A percentile compares a stretch with the other conserved stretches of the same genome.
phyloP scores from a whole-genome alignment of 2,113 vertebrate species.

The Serranochromis macrocephalus region DNA sequence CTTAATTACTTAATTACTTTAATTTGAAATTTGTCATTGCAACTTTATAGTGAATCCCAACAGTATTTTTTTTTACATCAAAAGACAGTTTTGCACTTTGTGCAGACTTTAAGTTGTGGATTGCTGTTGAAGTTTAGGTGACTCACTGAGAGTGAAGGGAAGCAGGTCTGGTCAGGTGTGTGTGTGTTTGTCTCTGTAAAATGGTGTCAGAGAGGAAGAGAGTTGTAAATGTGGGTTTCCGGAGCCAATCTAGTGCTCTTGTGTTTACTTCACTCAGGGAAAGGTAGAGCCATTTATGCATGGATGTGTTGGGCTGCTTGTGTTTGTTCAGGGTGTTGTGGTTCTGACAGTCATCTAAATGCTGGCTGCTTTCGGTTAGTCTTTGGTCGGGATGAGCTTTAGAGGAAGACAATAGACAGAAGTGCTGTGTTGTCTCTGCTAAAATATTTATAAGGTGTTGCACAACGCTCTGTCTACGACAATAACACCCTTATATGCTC shows the following conservation, averaged over 20 bases:
- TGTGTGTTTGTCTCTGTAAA: conserved; percentile 1
- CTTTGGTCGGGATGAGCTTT: neutral
- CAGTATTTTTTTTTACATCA: neutral
- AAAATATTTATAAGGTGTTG: neutral
- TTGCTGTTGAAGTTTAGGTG: neutral
- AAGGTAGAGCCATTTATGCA: neutral
- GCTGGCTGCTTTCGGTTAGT: neutral
- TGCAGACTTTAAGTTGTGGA: neutral
- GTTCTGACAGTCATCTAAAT: neutral
- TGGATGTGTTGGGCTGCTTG: conserved; percentile 3
- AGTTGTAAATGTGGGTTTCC: conserved; percentile 76
- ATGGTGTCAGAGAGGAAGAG: conserved; percentile 67
- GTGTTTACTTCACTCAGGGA: conserved; percentile 52
- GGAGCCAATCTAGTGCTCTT: conserved; percentile 24
- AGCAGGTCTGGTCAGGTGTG: neutral
- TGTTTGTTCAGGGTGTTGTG: neutral
- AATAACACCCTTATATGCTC: neutral
- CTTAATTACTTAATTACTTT: neutral
- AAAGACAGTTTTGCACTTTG: neutral
- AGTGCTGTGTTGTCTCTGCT: neutral
- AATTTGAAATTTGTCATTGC: neutral
- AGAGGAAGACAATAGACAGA: neutral
- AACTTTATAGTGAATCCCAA: neutral
- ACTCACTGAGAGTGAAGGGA: neutral
- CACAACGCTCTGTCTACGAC: neutral